Evolutionary conservation across 2,888 invertebrate genomes (phyloP), one percentile per base, ranked within the genome.

Genomic region (Dolomedes plantarius): DNA sequence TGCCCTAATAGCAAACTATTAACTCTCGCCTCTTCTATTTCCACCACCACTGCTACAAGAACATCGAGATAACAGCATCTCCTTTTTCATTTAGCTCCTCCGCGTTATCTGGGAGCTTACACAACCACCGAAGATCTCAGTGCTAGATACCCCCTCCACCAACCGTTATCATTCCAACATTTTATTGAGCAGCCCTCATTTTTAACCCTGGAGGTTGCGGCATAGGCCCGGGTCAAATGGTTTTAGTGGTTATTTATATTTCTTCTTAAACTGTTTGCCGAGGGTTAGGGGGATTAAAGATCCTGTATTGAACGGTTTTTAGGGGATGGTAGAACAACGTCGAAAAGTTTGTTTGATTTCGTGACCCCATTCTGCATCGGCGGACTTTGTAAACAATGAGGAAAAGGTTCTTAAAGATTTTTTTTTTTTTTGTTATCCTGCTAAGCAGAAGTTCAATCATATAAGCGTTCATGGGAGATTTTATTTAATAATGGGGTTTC

Each of bases 261-360:
- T 77, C 73, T 83, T 65, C 77, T 77, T 72, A 77, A 77, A 72
- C 71, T 31, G 36, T 83, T 36, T 32, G 56, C 19, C 39, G 50
- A 31, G 65, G 16, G 29, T 19, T n/a, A 32, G 56, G n/a, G 32
- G 32, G 65, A 67, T 32, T 67, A 67, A 27, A 3, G 56, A 31
- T 67, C 31, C 9, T 68, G 23, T 50, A 69, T 69, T 28, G 62
- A 46, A 69, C 23, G 29, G 29, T 31, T 32, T 67, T 50, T 39
- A 56, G 46, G 67, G 46, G 56, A 62, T n/a, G 36, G 36, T 16
- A 13, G 16, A 31, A n/a, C n/a, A 16, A n/a, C n/a, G n/a, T n/a
- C 68, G 68, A 62, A 56, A 56, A 67, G 27, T 80, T 56, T 72
- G 72, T 76, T 83, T 65, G 76, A 65, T 73, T 67, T 32, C 19